Conservation (phyloP, 1,140 invertebrate species). For the Araneus ventricosus region DNA sequence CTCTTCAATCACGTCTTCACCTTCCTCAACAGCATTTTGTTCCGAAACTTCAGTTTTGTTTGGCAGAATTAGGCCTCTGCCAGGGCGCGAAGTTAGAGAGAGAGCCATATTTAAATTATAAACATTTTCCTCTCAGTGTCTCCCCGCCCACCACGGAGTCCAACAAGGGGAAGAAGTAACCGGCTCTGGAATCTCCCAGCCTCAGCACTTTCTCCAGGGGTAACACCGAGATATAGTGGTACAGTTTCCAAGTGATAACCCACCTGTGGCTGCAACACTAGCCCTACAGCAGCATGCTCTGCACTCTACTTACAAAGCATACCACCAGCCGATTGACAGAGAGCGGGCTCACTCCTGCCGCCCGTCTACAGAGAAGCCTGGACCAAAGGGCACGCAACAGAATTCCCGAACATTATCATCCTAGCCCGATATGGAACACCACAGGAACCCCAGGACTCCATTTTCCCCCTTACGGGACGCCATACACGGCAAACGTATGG, state of each 20-base stretch:
- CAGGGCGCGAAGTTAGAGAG: background rate
- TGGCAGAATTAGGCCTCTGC: background rate
- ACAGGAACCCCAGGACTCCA: background rate
- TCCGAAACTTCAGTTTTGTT: background rate
- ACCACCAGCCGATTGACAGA: background rate
- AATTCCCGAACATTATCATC: no score
- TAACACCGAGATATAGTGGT: background rate
- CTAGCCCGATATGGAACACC: no score
- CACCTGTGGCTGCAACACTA: background rate
- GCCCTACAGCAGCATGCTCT: background rate
- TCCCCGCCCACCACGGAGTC: background rate
- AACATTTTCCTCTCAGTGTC: background rate
- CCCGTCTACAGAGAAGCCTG: slow-evolving; percentile 4
- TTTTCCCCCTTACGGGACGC: slow-evolving; percentile 15
- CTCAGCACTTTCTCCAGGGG: background rate
- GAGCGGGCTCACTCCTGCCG: background rate
- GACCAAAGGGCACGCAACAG: background rate
- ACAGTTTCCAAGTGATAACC: background rate
- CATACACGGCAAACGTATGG: slow-evolving; percentile 10
- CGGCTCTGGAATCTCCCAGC: background rate
- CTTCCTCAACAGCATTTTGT: background rate
- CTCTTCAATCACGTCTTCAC: background rate
- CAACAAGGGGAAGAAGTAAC: slow-evolving; percentile 12
- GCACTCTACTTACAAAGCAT: background rate
- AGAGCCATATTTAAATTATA: background rate